Evolutionary conservation across 2,888 invertebrate genomes (phyloP), one percentile per base, ranked within the genome.

Genomic region (Taphrorychus bicolor): DNA sequence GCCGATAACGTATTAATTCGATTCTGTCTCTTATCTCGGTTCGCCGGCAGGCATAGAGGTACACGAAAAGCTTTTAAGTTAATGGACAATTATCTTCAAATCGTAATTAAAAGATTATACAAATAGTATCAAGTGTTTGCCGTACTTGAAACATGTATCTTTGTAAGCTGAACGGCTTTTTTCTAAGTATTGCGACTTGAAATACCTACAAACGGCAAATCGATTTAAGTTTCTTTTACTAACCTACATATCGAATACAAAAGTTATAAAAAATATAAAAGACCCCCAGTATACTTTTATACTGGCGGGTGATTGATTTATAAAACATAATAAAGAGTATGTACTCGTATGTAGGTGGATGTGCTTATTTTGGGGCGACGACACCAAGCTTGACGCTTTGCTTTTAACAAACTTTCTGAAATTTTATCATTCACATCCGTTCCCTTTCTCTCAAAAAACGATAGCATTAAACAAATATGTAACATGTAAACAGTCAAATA

Each of bases 51-150:
- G 32, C 48, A 49, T 59, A 51, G 11, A 51, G 19, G 22, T 24
- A 54, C 32, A 51, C 51, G 51, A 54, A 52, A 57, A 53, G 59
- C 64, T 64, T 64, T 64, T 64, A 64, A 59, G 19, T 66, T 59
- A 66, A 66, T 66, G 59, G 59, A 66, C 49, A 59, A 59, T 66
- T 66, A 66, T 66, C 54, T 59, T 59, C 14, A 59, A 54, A 64
- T 59, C 53, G 45, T 49, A 54, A 66, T 59, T 66, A 66, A 17
- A 40, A 21, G 42, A 53, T 53, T 52, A 53, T 21, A 42, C 42
- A 52, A 53, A 60, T 53, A 52, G 17, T 45, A 17, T 16, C 17
- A 45, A 45, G 45, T 45, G 14, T 45, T 45, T 45, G 17, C 32
- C 32, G 32, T 11, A 32, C 32, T 32, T 32, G 9, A 32, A 11